Evolutionary conservation across 2,888 invertebrate species (phyloP), one percentile per base, ranked within the genome.

Genomic region (Allygus modestus): DNA sequence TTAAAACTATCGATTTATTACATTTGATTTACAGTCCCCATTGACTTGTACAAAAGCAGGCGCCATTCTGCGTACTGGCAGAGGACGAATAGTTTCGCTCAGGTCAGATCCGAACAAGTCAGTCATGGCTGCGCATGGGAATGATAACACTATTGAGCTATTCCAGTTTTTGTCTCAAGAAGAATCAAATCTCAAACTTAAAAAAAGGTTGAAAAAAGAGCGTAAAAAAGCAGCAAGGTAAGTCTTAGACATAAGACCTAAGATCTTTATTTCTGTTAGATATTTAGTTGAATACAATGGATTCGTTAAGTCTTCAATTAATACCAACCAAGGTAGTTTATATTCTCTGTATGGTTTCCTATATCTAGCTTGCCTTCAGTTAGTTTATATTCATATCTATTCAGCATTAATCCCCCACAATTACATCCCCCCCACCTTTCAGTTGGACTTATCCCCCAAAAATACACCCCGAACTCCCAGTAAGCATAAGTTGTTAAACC

Each of bases 71-170:
- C 93, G 98, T 81, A 93, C 94, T 41, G 95, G 96, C 0, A 93
- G 92, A 87, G 97, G 97, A 2, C 92, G 97, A 87, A 95, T 98
- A 0, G 93, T 95, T 0, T 94, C 95, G 28, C 92, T 98, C 88
- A 91, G 92, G 20, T 92, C 94, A 0, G 97, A 98, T 90, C 90
- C 92, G 0, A 94, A 95, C 26, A 94, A 95, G 86, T 93, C 93
- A 86, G 90, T 97, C 26, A 89, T 99, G 1, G 94, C 94, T 0
- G 97, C 97, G 89, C 96, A 97, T 89, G 98, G 98, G 0, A 94
- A 94, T 15, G 97, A 97, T 88, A 93, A 94, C 83, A 91, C 93
- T 31, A 91, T 99, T 20, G 99, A 99, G 91, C 90, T 97, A 82
- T 99, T 97, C 89, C 92, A 94, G 61, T 94, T 99, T 88, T 94